Evolutionary conservation across 1,140 invertebrate species (phyloP).

Genomic region (Papilio glaucus): DNA sequence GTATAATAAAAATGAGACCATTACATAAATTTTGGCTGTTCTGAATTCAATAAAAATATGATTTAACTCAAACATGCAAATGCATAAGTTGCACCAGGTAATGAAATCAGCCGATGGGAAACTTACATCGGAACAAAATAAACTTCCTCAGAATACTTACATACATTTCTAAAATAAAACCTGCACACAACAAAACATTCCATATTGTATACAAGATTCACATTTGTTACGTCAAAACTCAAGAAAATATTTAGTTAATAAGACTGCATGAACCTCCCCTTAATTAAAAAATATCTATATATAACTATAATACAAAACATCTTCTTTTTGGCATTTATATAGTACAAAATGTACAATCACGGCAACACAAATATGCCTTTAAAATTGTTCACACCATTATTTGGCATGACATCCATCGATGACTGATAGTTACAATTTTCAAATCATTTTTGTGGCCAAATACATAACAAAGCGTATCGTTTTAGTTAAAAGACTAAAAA

Average conservation of each 20-base stretch:
- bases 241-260: conserved; percentile 25
- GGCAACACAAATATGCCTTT: conserved; percentile 36
- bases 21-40: background rate
- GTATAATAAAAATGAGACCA: conserved; percentile 42
- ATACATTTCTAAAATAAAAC: conserved; percentile 29
- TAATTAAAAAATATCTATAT: conserved; percentile 51
- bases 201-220: background rate
- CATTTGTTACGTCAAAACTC: conserved; percentile 31
- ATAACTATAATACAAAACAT: conserved; percentile 55
- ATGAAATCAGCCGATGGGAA: conserved; percentile 61
- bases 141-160: conserved; percentile 34
- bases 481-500: conserved; percentile 30
- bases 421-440: conserved; percentile 25
- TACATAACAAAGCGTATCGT: conserved; percentile 37
- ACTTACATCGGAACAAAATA: conserved; percentile 38
- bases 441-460: conserved; percentile 32
- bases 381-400: conserved; percentile 34
- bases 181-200: conserved; percentile 36
- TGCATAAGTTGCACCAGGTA: conserved; percentile 40
- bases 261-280: conserved; percentile 35
- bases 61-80: conserved; percentile 55
- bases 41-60: conserved; percentile 36
- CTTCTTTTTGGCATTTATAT: conserved; percentile 76
- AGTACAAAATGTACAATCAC: conserved; percentile 65
- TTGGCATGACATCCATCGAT: background rate